Evolutionary conservation across 2,797 vertebrate species (phyloP).

Genomic region (Propithecus perrieri): DNA sequence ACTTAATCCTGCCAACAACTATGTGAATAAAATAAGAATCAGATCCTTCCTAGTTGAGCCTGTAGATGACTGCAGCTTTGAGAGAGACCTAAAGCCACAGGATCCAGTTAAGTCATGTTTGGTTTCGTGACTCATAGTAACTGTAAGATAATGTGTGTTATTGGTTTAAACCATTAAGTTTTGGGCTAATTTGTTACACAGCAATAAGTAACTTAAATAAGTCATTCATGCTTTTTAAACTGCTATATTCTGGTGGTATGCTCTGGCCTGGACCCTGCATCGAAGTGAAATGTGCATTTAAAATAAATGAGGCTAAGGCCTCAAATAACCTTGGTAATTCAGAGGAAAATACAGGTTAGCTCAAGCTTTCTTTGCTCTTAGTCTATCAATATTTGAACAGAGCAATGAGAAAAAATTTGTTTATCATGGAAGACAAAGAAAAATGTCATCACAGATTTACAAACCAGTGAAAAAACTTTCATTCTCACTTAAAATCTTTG

Average conservation of each 20-base stretch:
- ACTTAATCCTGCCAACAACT: neutral
- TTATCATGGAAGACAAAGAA: constrained; percentile 57
- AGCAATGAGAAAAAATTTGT: constrained; percentile 42
- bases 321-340: constrained; percentile 28
- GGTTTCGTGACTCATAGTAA: constrained; percentile 20
- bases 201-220: neutral
- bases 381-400: constrained; percentile 42
- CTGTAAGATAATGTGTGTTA: neutral
- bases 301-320: neutral
- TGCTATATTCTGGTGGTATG: neutral
- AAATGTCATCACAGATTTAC: constrained; percentile 71
- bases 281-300: constrained; percentile 30
- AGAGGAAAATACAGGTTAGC: neutral
- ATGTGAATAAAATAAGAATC: neutral
- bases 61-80: neutral
- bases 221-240: constrained; percentile 10
- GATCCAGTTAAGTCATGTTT: neutral
- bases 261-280: neutral
- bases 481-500: constrained; percentile 74
- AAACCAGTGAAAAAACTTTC: constrained; percentile 72
- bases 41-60: neutral
- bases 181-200: neutral
- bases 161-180: constrained; percentile 43
- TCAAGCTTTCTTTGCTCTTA: constrained; percentile 26
- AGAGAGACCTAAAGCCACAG: neutral